Evolutionary conservation across 2,888 invertebrate species (phyloP).

Genomic region (Trissolcus brochymenae): DNA sequence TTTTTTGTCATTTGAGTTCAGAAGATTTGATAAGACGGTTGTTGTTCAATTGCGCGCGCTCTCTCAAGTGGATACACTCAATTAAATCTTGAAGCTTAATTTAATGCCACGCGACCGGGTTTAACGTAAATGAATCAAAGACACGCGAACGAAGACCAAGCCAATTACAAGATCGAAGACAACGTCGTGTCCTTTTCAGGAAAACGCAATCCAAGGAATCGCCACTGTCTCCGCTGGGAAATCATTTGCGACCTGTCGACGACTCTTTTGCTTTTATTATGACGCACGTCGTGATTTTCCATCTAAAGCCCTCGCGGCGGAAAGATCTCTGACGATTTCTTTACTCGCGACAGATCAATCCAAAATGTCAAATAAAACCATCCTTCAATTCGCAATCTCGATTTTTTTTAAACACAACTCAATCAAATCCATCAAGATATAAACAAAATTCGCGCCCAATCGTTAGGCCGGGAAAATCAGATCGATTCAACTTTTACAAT

Average conservation of each 20-base stretch:
- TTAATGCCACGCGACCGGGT: constrained; percentile 62
- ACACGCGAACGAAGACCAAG: constrained; percentile 36
- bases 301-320: constrained; percentile 5
- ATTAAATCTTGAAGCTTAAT: constrained; percentile 63
- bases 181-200: constrained; percentile 45
- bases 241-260: constrained; percentile 43
- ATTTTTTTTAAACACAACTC: neutral
- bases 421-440: too few species aligned
- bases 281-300: constrained; percentile 16
- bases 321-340: constrained; percentile 24
- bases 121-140: constrained; percentile 49
- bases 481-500: too few species aligned
- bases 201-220: constrained; percentile 30
- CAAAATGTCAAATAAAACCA: neutral
- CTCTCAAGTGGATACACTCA: constrained; percentile 61
- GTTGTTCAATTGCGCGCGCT: constrained; percentile 59
- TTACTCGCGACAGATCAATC: constrained; percentile 25
- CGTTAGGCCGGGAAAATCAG: too few species aligned
- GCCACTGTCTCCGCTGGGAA: constrained; percentile 34
- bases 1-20: constrained; percentile 3
- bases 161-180: constrained; percentile 43
- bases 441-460: too few species aligned
- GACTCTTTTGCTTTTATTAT: constrained; percentile 29
- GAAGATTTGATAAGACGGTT: constrained; percentile 58
- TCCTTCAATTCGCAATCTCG: neutral